Evolutionary conservation across 2,113 vertebrate species (phyloP).

Genomic region (Myotis yumanensis): DNA sequence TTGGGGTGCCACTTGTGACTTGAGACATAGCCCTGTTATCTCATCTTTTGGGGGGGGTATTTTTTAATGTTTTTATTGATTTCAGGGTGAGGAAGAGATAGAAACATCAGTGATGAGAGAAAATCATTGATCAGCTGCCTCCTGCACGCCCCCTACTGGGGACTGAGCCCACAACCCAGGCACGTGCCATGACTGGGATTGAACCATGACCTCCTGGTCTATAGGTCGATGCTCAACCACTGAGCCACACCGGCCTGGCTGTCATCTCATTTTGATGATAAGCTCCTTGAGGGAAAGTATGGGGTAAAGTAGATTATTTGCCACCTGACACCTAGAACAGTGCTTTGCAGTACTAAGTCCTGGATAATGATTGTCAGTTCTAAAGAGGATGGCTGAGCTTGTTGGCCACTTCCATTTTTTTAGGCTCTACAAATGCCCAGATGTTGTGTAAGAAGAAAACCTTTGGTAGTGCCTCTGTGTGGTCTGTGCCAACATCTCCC

Average conservation of each 20-base stretch:
- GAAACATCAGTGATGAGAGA: background rate
- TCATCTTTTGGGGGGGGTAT: background rate
- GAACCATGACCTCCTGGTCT: background rate
- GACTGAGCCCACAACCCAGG: background rate
- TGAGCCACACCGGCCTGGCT: background rate
- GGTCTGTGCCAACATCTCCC: background rate
- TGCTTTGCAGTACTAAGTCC: background rate
- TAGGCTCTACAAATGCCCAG: background rate
- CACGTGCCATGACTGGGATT: background rate
- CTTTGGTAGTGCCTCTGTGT: background rate
- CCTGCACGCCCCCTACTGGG: background rate
- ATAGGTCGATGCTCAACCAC: background rate
- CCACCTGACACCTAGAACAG: fast-evolving
- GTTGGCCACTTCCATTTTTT: background rate
- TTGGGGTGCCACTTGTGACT: background rate
- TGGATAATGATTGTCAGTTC: background rate
- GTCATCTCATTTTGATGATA: background rate
- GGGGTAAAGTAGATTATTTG: background rate
- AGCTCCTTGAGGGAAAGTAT: background rate
- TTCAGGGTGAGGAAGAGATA: background rate
- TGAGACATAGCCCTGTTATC: background rate
- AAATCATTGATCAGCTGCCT: background rate
- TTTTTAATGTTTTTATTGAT: too few species aligned
- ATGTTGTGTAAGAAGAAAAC: background rate
- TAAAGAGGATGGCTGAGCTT: background rate